Evolutionary conservation across 2,797 vertebrate genomes (phyloP), one percentile per base, ranked within the genome.

Genomic region (Siniperca scherzeri): DNA sequence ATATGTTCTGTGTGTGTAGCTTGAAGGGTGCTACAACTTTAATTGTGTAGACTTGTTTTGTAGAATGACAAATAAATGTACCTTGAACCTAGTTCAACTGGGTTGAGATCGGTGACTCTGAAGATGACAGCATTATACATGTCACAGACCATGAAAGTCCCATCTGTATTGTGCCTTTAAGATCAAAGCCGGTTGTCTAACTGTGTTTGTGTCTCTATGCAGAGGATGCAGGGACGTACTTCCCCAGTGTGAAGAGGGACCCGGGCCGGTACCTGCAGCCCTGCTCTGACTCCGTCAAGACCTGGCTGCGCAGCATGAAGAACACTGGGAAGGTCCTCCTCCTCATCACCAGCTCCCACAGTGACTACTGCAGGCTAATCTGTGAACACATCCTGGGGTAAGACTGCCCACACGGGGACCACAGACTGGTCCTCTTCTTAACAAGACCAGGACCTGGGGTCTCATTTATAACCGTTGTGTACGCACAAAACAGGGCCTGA

Each of bases 281-380:
- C 78, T 99, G 97, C 94, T 97, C 98, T 0, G 96, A 97, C 57
- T 96, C 97, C 1, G 97, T 99, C 5, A 98, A 97, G 93, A 95
- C 95, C 74, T 99, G 98, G 98, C 93, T 99, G 86, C 96, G 82
- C 76, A 96, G 93, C 89, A 95, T 99, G 90, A 99, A 98, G 89
- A 96, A 87, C n/a, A 94, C 96, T 2, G 97, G 97, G 61, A 98
- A 99, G 93, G 93, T 97, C 81, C 94, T 98, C 21, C 91, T 99
- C 25, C 94, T 99, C 84, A 98, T 99, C 92, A 99, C 98, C 80
- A 99, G 97, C 93, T 99, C 98, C 84, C 98, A 99, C 93, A 98
- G 98, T 66, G 97, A 99, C 94, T 99, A 99, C 93, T 98, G 97
- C 94, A 96, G 96, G 81, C 97, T 99, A 21, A 95, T 99, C 85